Evolutionary conservation across 2,888 invertebrate species (phyloP).

Genomic region (Caenorhabditis drosophilae): DNA sequence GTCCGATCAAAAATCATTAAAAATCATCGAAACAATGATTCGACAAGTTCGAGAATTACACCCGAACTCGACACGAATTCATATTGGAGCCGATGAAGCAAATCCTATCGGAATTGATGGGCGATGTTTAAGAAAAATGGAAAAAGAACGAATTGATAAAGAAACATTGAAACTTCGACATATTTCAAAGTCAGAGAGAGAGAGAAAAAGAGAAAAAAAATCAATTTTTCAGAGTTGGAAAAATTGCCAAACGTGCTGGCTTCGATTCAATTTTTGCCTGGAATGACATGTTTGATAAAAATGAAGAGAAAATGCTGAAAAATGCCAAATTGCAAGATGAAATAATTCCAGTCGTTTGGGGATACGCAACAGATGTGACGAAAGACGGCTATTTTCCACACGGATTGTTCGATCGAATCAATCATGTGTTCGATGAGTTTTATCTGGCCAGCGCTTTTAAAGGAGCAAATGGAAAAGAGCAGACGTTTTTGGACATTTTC

Average conservation of each 20-base stretch:
- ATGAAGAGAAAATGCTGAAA: constrained; percentile 33
- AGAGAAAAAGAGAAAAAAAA: background rate
- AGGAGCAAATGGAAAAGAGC: constrained; percentile 82
- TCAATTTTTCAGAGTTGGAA: constrained; percentile 32
- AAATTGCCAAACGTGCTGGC: constrained; percentile 34
- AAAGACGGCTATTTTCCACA: constrained; percentile 59
- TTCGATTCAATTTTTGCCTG: constrained; percentile 58
- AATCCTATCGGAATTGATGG: constrained; percentile 74
- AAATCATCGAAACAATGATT: constrained; percentile 77
- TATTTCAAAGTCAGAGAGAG: constrained; percentile 69
- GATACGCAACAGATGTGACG: constrained; percentile 60
- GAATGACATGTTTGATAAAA: constrained; percentile 67
- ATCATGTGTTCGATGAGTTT: constrained; percentile 75
- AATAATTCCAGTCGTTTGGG: constrained; percentile 57
- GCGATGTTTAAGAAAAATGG: constrained; percentile 17
- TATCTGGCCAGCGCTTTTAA: constrained; percentile 87
- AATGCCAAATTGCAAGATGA: constrained; percentile 21
- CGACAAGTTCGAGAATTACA: constrained; percentile 74
- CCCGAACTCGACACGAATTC: constrained; percentile 71
- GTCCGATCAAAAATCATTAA: constrained; percentile 73
- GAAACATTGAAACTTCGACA: constrained; percentile 76
- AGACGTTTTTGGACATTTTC: constrained; percentile 77
- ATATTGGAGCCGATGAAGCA: constrained; percentile 84
- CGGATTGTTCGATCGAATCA: constrained; percentile 58
- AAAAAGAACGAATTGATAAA: constrained; percentile 6